Conservation (phyloP, 2,797 vertebrate species). For the Sebastes hopkinsi region DNA sequence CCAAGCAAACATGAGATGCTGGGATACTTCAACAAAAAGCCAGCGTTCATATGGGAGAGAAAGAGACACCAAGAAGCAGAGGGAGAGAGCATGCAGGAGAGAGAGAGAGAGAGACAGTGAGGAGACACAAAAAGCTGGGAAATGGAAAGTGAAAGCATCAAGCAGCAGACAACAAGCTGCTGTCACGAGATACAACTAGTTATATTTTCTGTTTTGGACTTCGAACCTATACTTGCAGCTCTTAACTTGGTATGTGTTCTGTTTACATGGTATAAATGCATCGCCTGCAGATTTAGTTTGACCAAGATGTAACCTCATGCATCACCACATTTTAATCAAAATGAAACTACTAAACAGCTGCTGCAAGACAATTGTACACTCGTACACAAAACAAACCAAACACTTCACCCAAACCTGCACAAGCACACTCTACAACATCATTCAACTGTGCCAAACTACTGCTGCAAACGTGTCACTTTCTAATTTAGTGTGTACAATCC, state of each 20-base stretch:
- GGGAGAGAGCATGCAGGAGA: not conserved
- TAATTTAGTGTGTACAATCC: not conserved
- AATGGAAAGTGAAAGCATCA: slow-evolving; percentile 68
- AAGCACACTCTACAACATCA: not conserved
- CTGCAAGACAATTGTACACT: not conserved
- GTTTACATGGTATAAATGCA: not conserved
- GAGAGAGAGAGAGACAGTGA: not conserved
- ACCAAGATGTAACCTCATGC: not conserved
- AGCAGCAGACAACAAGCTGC: slow-evolving; percentile 11
- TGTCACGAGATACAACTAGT: not conserved
- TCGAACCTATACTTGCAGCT: not conserved
- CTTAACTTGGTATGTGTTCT: not conserved
- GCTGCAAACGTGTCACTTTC: not conserved
- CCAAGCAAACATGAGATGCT: slow-evolving; percentile 81
- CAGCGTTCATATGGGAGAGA: slow-evolving; percentile 43
- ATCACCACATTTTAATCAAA: not conserved
- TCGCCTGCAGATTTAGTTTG: not conserved
- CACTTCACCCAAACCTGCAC: not conserved
- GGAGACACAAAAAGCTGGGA: slow-evolving; percentile 14
- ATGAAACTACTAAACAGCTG: not conserved
- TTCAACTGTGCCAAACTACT: not conserved
- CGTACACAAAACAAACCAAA: not conserved
- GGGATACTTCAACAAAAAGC: slow-evolving; percentile 79
- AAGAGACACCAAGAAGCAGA: not conserved
- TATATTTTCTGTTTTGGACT: not conserved